These are phyloP conservation scores for Lophius americanus DNA, from an alignment of 2,797 vertebrate genomes.

Conservation along the genomic window DNA sequence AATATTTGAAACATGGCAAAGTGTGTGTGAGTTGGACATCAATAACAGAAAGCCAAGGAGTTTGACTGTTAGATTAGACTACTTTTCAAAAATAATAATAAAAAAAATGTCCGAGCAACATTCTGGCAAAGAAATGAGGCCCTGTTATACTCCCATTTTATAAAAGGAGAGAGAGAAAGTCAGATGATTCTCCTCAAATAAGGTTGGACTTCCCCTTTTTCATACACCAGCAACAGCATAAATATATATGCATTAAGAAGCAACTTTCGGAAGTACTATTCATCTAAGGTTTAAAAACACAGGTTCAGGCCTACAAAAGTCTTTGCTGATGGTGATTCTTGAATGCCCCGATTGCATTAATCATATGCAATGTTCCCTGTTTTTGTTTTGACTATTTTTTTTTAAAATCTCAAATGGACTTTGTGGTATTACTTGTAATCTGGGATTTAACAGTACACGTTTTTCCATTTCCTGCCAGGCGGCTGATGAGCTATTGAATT, in stretches of 20 bases:
- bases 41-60: conserved; percentile 2
- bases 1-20: neutral
- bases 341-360: neutral
- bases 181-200: conserved; percentile 2
- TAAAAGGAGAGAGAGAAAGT: neutral
- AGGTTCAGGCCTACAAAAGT: neutral
- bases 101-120: neutral
- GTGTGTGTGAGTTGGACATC: neutral
- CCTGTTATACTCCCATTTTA: neutral
- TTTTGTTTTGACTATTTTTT: too few species aligned
- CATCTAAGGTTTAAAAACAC: neutral
- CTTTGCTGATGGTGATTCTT: neutral
- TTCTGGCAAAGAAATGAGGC: neutral
- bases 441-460: conserved; percentile 2
- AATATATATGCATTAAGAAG: neutral
- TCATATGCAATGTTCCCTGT: too few species aligned
- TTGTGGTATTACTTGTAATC: neutral
- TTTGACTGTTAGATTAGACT: neutral
- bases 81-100: conserved; percentile 3
- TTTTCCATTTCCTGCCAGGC: conserved; percentile 9
- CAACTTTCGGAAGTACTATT: neutral
- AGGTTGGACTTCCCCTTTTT: neutral
- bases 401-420: too few species aligned
- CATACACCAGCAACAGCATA: neutral
- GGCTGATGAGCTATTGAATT: conserved; percentile 17